Base-by-base conservation (phyloP, 1,140 invertebrate genomes). In the Drosophila subpulchrella region DNA sequence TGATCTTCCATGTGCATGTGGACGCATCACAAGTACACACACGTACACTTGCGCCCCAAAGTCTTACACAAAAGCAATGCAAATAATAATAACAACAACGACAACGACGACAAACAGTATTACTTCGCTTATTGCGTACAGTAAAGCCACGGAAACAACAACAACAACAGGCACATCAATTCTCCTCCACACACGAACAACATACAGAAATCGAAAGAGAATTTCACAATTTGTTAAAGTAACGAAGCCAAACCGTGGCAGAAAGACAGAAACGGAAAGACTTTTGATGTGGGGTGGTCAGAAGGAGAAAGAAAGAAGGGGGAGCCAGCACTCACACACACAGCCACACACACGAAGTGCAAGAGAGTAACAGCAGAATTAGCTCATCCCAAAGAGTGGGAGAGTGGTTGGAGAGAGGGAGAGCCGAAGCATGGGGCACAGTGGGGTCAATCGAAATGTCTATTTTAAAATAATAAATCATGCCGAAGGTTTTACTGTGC, bases 221-320 rank as follows among this genome's bases (percentile, higher is more conserved):
- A 72, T 72, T 72, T 72, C 68, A 72, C 68, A 72, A 71, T 72
- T 71, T 72, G 66, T 72, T 72, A 58, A 58, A 48, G 65, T 71
- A 71, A 71, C 68, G 68, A 72, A 72, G 68, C 66, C 68, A 72
- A 71, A 72, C 66, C 68, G 68, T 72, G 53, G 66, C 61, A 71
- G 39, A 41, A 48, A 71, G 67, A 67, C 63, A 72, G 53, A 71
- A 60, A 66, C 51, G 66, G 17, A 68, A 41, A 71, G 53, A 71
- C 46, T 48, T 57, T 58, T 39, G 53, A 71, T 70, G 44, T 39
- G 34, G 32, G 53, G 50, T 30, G 36, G 15, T 34, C 24, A 34
- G 17, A 41, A 41, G 63, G 63, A 48, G 42, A 30, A 32, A 42
- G 17, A 34, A 12, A 27, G 50, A 11, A 17, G 51, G 61, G 32